Evolutionary conservation across 2,888 invertebrate species (phyloP).

Genomic region (Melieria omissa): DNA sequence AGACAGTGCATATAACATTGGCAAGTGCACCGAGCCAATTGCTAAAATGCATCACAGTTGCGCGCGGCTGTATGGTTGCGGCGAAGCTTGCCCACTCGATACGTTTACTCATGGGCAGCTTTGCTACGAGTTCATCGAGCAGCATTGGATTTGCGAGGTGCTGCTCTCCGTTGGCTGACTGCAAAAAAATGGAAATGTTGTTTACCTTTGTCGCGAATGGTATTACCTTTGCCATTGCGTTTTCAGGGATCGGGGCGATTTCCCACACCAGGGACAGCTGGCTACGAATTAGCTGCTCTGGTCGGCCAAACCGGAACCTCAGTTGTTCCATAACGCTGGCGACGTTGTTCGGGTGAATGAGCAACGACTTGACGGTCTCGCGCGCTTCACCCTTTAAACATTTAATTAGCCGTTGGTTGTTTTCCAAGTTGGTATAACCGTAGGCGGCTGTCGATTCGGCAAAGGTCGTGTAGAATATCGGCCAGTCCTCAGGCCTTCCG

Average conservation of each 20-base stretch:
- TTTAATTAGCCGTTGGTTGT: neutral
- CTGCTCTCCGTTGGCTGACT: neutral
- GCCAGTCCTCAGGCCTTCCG: neutral
- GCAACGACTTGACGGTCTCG: neutral
- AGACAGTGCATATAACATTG: conserved; percentile 19
- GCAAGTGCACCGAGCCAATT: conserved; percentile 16
- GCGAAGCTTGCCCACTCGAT: conserved; percentile 30
- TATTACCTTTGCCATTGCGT: neutral
- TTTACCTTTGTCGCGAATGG: conserved; percentile 8
- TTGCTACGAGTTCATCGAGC: conserved; percentile 32
- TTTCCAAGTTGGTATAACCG: neutral
- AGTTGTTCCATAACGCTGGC: too few relatives aligned
- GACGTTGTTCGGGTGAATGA: neutral
- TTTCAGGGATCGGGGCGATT: neutral
- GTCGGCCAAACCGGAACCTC: neutral
- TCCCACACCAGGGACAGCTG: neutral
- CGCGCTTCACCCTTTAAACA: conserved; percentile 3
- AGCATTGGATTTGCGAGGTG: conserved; percentile 5
- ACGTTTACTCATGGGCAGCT: conserved; percentile 34
- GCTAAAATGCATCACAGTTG: conserved; percentile 24
- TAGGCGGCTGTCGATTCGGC: neutral
- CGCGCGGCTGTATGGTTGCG: conserved; percentile 15
- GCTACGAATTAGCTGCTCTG: conserved; percentile 3
- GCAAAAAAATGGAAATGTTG: neutral
- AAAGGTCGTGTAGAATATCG: neutral